Evolutionary conservation across 2,797 vertebrate genomes (phyloP).

Genomic region (Dallia pectoralis): DNA sequence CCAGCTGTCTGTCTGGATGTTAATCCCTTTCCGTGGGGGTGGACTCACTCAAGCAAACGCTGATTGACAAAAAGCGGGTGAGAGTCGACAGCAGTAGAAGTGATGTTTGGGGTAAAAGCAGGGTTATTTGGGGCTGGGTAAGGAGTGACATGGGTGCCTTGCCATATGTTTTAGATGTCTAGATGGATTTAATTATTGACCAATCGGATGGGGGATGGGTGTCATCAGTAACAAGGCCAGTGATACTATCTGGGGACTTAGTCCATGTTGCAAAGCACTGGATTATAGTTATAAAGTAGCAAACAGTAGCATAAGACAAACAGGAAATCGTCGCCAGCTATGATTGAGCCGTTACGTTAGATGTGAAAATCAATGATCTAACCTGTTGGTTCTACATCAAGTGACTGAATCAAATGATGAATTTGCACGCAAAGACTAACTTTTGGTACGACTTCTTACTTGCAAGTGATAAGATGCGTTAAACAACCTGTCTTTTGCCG

Average conservation of each 20-base stretch:
- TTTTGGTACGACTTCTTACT: background rate
- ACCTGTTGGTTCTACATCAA: background rate
- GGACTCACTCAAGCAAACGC: slow-evolving; percentile 61
- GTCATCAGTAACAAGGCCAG: slow-evolving; percentile 34
- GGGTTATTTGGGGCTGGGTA: slow-evolving; percentile 23
- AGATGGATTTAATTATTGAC: slow-evolving; percentile 69
- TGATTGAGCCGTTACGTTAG: slow-evolving; percentile 36
- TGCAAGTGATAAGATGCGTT: background rate
- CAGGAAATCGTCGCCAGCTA: slow-evolving; percentile 22
- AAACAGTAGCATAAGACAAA: slow-evolving; percentile 55
- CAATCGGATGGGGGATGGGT: slow-evolving; percentile 4
- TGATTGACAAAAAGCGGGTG: slow-evolving; percentile 63
- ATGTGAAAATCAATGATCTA: slow-evolving; percentile 5
- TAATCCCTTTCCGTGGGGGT: slow-evolving; percentile 61
- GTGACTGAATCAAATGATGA: background rate
- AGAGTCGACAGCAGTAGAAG: slow-evolving; percentile 56
- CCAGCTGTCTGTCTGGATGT: slow-evolving; percentile 64
- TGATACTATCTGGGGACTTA: slow-evolving; percentile 41
- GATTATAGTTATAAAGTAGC: slow-evolving; percentile 47
- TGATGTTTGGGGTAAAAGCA: slow-evolving; percentile 6
- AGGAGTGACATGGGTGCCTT: background rate
- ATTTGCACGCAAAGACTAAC: background rate
- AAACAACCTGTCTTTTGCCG: background rate
- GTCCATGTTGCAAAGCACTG: too few species aligned
- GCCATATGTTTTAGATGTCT: slow-evolving; percentile 74